These are phyloP conservation scores for Netelia fuscicornis DNA, from an alignment of 2,888 invertebrate species.

Conservation along the genomic window DNA sequence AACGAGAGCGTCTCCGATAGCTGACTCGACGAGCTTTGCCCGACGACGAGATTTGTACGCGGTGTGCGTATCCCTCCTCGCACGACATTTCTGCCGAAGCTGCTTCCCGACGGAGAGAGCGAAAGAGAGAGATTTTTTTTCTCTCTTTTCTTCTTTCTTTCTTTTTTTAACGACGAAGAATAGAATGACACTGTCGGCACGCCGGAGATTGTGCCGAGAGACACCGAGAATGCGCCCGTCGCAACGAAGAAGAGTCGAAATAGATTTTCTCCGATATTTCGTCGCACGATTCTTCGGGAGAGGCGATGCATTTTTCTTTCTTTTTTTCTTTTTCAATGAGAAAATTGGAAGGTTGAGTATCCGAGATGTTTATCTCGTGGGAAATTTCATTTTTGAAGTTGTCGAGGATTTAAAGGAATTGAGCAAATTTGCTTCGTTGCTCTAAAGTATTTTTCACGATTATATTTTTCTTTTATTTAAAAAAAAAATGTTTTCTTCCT, in stretches of 20 bases:
- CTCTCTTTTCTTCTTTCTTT: neutral
- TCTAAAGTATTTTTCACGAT: too few relatives aligned
- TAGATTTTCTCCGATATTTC: conserved; percentile 30
- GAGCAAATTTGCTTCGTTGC: neutral
- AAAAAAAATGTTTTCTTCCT: too few relatives aligned
- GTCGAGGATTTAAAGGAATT: neutral
- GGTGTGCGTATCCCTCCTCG: neutral
- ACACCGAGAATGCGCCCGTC: conserved; percentile 1
- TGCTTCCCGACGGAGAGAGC: neutral
- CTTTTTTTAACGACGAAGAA: conserved; percentile 22
- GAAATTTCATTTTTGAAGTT: conserved; percentile 27
- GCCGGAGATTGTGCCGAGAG: conserved; percentile 20
- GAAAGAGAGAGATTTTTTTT: neutral
- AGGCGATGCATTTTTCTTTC: conserved; percentile 21
- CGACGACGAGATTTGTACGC: neutral
- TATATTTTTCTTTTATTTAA: too few relatives aligned
- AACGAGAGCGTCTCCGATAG: neutral
- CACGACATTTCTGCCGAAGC: conserved; percentile 4
- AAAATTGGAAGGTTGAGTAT: neutral
- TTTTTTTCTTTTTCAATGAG: neutral
- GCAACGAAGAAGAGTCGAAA: conserved; percentile 3
- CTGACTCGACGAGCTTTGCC: neutral
- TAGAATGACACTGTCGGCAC: conserved; percentile 17
- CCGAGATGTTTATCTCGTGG: neutral
- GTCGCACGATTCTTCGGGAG: neutral